Evolutionary conservation across 2,797 vertebrate species (phyloP).

Genomic region (Hyperoplus lanceolatus): DNA sequence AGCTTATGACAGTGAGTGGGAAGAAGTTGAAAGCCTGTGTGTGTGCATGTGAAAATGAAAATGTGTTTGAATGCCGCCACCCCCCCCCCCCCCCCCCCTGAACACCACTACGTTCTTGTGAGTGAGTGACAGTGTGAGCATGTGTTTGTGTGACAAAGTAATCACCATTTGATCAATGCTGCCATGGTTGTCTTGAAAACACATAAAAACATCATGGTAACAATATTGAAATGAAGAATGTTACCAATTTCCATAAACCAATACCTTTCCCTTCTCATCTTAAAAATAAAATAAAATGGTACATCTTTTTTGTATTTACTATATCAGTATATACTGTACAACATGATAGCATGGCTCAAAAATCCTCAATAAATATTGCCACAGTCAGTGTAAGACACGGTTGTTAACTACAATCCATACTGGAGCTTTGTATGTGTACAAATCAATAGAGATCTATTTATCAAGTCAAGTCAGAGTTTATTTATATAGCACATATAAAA

Average conservation of each 20-base stretch:
- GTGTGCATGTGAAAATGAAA: conserved; percentile 30
- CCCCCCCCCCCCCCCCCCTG: conserved; percentile 34
- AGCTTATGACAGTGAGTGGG: conserved; percentile 7
- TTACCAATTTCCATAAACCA: conserved; percentile 16
- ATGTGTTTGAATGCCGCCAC: conserved; percentile 16
- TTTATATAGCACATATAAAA: too few relatives aligned
- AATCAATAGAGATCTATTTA: not conserved
- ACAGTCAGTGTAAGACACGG: not conserved
- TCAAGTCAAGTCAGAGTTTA: too few relatives aligned
- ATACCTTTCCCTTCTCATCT: not conserved
- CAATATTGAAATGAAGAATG: conserved; percentile 26
- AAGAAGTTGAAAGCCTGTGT: conserved; percentile 22
- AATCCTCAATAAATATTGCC: too few relatives aligned
- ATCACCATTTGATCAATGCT: conserved; percentile 55
- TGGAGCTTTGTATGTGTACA: not conserved
- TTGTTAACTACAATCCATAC: too few relatives aligned
- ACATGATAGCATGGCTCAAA: too few relatives aligned
- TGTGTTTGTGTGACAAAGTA: conserved; percentile 4
- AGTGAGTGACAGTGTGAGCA: conserved; percentile 22
- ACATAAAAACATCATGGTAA: conserved; percentile 48
- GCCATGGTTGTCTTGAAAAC: conserved; percentile 11
- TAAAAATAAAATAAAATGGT: too few relatives aligned
- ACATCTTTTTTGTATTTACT: too few relatives aligned
- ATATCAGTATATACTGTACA: too few relatives aligned
- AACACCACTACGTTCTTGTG: conserved; percentile 35